Evolutionary conservation across 2,113 vertebrate species (phyloP), one percentile per base, ranked within the genome.

Genomic region (Paracanthobrama guichenoti): DNA sequence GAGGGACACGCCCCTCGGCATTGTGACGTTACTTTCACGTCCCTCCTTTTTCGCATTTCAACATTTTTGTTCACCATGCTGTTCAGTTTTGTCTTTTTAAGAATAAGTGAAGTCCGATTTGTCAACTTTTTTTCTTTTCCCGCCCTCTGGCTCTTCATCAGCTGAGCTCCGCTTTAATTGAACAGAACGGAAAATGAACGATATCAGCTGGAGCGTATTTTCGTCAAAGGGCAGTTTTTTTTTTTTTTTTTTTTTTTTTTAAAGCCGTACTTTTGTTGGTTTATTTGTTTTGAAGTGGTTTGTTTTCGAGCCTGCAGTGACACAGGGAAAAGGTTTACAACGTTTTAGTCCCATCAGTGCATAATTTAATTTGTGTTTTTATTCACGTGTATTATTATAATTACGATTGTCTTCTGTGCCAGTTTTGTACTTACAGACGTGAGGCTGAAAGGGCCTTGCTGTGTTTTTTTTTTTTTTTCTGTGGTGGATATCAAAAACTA

Each of bases 351-450:
- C 91, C 86, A 90, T 94, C 94, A 95, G 94, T 94, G 92, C 91
- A 95, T 97, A 97, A 97, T 98, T 99, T 98, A 98, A 98, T 98
- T 96, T 96, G 96, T 96, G 94, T 99, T 99, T 99, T 99, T 99
- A 99, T 96, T 95, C 80, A 53, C 22, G 79, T 81, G 79, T 81
- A 66, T 80, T 85, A 79, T 96, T 66, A 28, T 50, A 98, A 95
- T 98, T 97, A 96, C 96, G 96, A 97, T 92, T 95, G 96, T 98
- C 96, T 95, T 96, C 95, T 95, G 97, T 98, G 97, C 97, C 97
- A 97, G 96, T 99, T 99, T 99, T 99, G 96, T 98, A 98, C 96
- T 96, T 97, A 95, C 96, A 91, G 93, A 94, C 62, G 94, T 92
- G 94, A 97, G 97, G 97, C 96, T 91, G 91, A 20, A 79, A 81